Percentiles rank a stretch among this genome's conserved stretches.
phyloP scores from a whole-genome alignment of 2,888 invertebrate species.

The Cataglyphis livida region DNA sequence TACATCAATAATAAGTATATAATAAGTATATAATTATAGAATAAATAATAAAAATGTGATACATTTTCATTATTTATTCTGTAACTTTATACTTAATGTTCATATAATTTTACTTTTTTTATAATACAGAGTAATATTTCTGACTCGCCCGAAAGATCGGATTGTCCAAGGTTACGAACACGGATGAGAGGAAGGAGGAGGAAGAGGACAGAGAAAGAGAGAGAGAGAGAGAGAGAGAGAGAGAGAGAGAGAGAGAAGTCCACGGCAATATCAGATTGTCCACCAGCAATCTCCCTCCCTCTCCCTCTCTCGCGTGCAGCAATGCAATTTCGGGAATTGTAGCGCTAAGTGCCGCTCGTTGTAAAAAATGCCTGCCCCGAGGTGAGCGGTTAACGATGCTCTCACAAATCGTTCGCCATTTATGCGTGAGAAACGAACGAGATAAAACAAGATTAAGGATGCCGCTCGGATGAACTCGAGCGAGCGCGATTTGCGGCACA shows the following conservation, averaged over 20 bases:
- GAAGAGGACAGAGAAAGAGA: not conserved
- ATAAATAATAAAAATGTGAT: not conserved
- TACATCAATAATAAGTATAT: not conserved
- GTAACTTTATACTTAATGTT: not conserved
- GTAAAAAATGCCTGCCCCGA: slow-evolving; percentile 54
- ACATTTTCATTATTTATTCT: not conserved
- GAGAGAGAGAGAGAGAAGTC: not conserved
- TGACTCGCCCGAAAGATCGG: not conserved
- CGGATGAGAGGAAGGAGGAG: too few relatives aligned
- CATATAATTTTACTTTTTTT: not conserved
- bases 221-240: too few relatives aligned
- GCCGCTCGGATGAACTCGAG: slow-evolving; percentile 19
- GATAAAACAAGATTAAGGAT: slow-evolving; percentile 43
- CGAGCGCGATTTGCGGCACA: not conserved
- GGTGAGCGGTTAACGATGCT: slow-evolving; percentile 64
- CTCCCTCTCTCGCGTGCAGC: slow-evolving; percentile 67
- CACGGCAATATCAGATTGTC: slow-evolving; percentile 39
- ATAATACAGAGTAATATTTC: not conserved
- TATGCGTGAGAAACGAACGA: slow-evolving; percentile 66
- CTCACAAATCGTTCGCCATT: slow-evolving; percentile 62
- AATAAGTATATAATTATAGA: not conserved
- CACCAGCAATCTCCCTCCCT: slow-evolving; percentile 3
- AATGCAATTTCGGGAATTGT: slow-evolving; percentile 70
- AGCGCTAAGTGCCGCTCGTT: slow-evolving; percentile 63
- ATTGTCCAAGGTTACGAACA: not conserved